Evolutionary conservation across 1,140 invertebrate species (phyloP), one percentile per base, ranked within the genome.

Genomic region (Samia ricini): DNA sequence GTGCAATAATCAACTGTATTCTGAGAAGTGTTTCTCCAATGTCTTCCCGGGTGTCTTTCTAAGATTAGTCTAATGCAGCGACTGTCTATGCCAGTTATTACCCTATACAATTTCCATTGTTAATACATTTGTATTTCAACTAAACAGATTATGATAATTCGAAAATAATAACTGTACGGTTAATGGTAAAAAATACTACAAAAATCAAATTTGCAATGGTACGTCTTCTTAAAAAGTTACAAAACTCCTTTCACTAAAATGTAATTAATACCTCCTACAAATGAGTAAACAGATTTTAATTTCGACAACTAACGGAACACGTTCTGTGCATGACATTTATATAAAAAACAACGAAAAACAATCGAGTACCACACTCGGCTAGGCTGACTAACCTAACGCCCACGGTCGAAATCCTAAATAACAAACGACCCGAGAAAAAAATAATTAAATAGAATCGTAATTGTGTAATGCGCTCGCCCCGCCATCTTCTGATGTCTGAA

Each of bases 401-500:
- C 77, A 85, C 83, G 60, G 22, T 24, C 67, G 51, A 70, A 72
- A 73, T 76, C 64, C 71, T 75, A 79, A 76, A 85, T 73, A 77
- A 77, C 71, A 74, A 76, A 69, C 72, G 75, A 73, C 48, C 36
- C 62, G 76, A 83, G 79, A 83, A 82, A 85, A 80, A 82, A 82
- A 87, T 81, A 81, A 88, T 90, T 86, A 90, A 88, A 88, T 88
- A 86, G 77, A 83, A 88, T 85, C 75, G 77, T 88, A 90, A 90
- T 90, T 88, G 88, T 88, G 82, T 88, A 88, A 87, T 84, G 76
- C 77, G 73, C 70, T 61, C 77, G 73, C 70, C 61, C 75, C 79
- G 78, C 78, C 81, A 79, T 86, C 77, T 77, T 80, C 73, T 71
- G 77, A 86, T 87, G 77, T 80, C 73, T 71, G 77, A 86, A 88